Conservation (phyloP, 2,888 invertebrate species). For the Chironomus riparius region DNA sequence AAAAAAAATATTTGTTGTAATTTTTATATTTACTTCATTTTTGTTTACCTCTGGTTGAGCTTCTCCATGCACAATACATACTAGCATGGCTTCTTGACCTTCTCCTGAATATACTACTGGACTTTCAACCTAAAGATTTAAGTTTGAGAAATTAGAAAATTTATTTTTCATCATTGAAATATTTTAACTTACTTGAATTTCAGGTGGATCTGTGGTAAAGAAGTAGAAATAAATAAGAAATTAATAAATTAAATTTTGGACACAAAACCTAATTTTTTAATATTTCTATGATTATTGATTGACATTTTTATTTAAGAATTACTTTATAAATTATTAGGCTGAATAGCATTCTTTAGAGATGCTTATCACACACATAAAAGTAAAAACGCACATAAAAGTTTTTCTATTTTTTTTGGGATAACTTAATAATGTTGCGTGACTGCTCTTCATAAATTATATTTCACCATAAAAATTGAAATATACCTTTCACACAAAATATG, state of each 20-base stretch:
- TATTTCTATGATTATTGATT: no score
- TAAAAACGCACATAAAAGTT: neutral
- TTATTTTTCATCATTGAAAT: no score
- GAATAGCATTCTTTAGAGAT: no score
- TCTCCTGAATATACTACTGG: slow-evolving; percentile 58
- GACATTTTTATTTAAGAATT: no score
- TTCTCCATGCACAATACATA: slow-evolving; percentile 60
- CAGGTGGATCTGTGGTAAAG: slow-evolving; percentile 39
- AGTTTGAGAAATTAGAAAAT: no score
- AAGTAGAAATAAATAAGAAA: no score
- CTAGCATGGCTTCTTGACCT: slow-evolving; percentile 56
- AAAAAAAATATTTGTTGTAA: neutral
- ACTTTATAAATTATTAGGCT: no score
- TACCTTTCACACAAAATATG: slow-evolving; percentile 10
- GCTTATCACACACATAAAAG: neutral
- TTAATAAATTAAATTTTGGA: no score
- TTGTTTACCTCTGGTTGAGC: slow-evolving; percentile 52
- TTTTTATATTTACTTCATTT: neutral
- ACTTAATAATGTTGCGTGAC: slow-evolving; percentile 13
- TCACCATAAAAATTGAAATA: slow-evolving; percentile 2
- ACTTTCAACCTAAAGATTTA: slow-evolving; percentile 42
- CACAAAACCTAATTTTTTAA: no score
- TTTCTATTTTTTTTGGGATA: neutral
- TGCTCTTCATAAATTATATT: slow-evolving; percentile 3
- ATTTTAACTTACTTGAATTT: slow-evolving; percentile 32